Percentiles rank a stretch among this genome's conserved stretches.
phyloP scores from a whole-genome alignment of 2,113 vertebrate genomes.

The Rhinichthys klamathensis region DNA sequence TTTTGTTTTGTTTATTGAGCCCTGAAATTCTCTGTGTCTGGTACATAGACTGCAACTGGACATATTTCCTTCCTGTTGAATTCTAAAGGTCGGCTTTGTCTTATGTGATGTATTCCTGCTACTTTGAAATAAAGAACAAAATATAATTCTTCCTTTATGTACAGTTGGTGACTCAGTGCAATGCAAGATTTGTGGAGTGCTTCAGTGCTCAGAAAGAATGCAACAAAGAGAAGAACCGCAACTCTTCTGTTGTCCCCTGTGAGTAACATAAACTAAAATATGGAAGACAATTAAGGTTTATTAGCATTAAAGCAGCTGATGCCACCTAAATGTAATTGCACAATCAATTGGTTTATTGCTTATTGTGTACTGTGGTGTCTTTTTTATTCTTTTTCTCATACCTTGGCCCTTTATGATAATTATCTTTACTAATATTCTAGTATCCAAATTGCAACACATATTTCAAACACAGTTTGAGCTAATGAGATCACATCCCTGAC shows the following conservation, averaged over 20 bases:
- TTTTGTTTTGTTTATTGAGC: neutral
- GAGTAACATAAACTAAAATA: slow-evolving; percentile 67
- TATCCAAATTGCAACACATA: neutral
- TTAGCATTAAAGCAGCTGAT: neutral
- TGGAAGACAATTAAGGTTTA: neutral
- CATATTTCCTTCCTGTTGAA: neutral
- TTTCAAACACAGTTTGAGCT: neutral
- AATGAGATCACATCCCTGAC: slow-evolving; percentile 23
- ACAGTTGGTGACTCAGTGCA: slow-evolving; percentile 92
- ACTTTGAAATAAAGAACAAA: neutral
- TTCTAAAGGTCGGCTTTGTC: neutral
- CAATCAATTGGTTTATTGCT: neutral
- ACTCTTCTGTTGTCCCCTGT: slow-evolving; percentile 94
- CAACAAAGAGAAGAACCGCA: slow-evolving; percentile 97
- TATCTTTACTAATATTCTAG: neutral
- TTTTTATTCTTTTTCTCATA: neutral
- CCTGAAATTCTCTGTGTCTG: neutral
- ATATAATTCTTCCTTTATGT: neutral
- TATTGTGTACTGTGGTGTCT: neutral
- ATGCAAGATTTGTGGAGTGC: slow-evolving; percentile 88
- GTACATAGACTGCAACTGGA: neutral
- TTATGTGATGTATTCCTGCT: neutral
- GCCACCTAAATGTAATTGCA: neutral
- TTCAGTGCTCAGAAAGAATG: slow-evolving; percentile 94
- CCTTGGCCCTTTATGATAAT: neutral